Evolutionary conservation across 1,140 invertebrate species (phyloP), one percentile per base, ranked within the genome.

Genomic region (Sycobia sp.): DNA sequence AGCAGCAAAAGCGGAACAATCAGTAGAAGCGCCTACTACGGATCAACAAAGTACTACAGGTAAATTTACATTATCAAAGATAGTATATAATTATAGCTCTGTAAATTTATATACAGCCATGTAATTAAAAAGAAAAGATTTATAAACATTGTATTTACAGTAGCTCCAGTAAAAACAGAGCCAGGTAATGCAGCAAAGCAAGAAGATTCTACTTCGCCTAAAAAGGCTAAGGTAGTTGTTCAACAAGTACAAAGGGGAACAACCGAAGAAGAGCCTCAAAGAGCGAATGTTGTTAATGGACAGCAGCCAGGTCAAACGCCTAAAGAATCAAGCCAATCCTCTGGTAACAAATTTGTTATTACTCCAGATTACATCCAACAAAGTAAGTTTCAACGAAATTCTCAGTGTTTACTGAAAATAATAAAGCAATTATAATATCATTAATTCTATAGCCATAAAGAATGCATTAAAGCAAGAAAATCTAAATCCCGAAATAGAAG

Each of bases 401-500:
- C 29, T 32, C 5, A 11, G 11, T 32, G 11, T 32, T 32, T 32
- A n/a, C n/a, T n/a, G n/a, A n/a, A 7, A 32, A 32, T 32, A 32
- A 11, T 32, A 32, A 32, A 32, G 29, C 11, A 32, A 32, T n/a
- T n/a, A n/a, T n/a, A 32, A 32, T 32, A 32, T 32, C 5, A 4
- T 32, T 32, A 32, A 32, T 7, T 73, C 77, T 78, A 9, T 75
- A 93, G 90, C 91, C 3, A 92, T 93, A 58, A 90, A 91, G 79
- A 91, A 89, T 76, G 91, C 90, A 8, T 76, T 94, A 36, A 92
- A 91, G 75, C 90, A 91, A 76, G 91, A 92, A 72, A 94, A 95
- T 76, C 81, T 96, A 13, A 93, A 94, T 77, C 94, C 94, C 1
- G 94, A 96, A 78, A 93, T 96, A 47, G 93, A 96, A 76, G 94